Base-by-base conservation (phyloP, 2,797 vertebrate species). In the Sciaenops ocellatus region DNA sequence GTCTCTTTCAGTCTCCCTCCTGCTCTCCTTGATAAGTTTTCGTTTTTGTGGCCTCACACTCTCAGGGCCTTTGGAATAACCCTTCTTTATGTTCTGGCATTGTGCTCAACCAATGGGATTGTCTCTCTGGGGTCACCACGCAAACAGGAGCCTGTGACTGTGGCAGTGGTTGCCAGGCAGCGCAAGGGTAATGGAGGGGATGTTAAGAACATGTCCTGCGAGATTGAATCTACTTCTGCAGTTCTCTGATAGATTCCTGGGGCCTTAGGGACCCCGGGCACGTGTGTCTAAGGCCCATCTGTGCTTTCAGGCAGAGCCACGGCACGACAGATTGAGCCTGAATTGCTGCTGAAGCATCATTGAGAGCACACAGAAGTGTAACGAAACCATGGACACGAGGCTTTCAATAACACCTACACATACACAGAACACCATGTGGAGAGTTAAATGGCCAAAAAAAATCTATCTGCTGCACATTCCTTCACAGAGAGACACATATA, bases 141-240 rank as follows among this genome's bases (percentile, higher is more conserved):
- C 84, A 80, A 88, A 84, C 85, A 61, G 61, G 47, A 77, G 79
- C 76, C 61, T 13, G 56, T 75, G 76, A 84, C 76, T 70, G 60
- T 76, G 73, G 76, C 51, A 42, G 24, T 50, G 67, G 89, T 85
- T 90, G 88, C 90, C 82, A 87, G 77, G 87, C 83, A 77, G 86
- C 18, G 55, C 56, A 11, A 47, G 77, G 79, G 73, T 81, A 91
- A 91, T 87, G 76, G 85, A 85, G 71, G 73, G 79, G 79, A 85
- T 72, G 77, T 79, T 87, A 69, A 81, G 84, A 91, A 87, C 84
- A 88, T 73, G 77, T 84, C 88, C 85, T 9, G 51, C 64, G 65
- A 88, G 85, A 86, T 78, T 82, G 59, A 80, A 91, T 85, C 72
- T 85, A 75, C 73, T 87, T 87, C 84, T 86, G 74, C 73, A 65